Evolutionary conservation across 1,140 invertebrate species (phyloP), one percentile per base, ranked within the genome.

Genomic region (Araneus ventricosus): DNA sequence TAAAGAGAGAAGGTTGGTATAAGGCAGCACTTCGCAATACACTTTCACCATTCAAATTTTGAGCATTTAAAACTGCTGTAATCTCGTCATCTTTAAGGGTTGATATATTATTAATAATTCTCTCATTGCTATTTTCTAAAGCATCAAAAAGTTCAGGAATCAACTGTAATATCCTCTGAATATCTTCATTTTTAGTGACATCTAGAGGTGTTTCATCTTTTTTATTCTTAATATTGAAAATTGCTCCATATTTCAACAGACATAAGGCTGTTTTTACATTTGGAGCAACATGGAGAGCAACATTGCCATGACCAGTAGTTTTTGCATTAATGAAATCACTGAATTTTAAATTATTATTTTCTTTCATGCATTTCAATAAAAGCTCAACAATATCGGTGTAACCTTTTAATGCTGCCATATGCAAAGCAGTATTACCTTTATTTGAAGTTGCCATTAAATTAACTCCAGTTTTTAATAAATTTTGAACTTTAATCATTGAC

Each of bases 391-490:
- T 75, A n/a, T 52, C 70, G n/a, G 20, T 8, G 52, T 94, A n/a
- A 30, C 93, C 93, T 88, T 94, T 92, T n/a, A 67, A 41, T 34
- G 80, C 80, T 52, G 80, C 80, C 27, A 84, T 52, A 57, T 84
- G 80, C 7, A 84, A 27, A 14, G 88, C 37, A 34, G 85, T 91
- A 92, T 86, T 84, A 22, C 94, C 93, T 34, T 63, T 92, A 93
- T 95, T 95, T 94, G 95, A 95, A 70, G 75, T 84, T 90, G 94
- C 94, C 88, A 95, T 95, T 22, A 95, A 93, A 94, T 95, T 93
- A 82, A 94, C 93, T n/a, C 95, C 95, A 41, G 94, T 90, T 37
- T 67, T 27, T 41, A 88, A 86, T 59, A 90, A 57, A 34, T n/a
- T 79, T 84, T 94, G 94, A 10, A 95, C 94, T 45, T 95, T 95